A percentile compares a stretch with the other conserved stretches of the same genome.
Evolutionary conservation across 2,888 invertebrate species (phyloP).

Genomic region (Lamellibrachia satsuma): DNA sequence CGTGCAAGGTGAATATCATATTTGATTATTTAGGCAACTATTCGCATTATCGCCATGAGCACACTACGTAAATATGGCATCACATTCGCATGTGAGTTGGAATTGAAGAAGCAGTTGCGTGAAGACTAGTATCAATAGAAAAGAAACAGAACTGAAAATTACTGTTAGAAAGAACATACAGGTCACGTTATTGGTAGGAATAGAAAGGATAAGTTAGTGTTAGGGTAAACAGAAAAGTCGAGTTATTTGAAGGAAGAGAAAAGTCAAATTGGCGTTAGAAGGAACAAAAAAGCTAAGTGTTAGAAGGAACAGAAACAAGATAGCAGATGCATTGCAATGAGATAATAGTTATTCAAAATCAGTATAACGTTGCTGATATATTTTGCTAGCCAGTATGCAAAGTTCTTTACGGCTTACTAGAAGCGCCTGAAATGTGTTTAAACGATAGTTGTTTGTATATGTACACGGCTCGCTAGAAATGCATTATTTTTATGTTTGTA

Average conservation of each 20-base stretch:
- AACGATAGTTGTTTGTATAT: no score
- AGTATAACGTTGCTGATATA: no score
- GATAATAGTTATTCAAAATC: no score
- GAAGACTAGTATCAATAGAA: neutral
- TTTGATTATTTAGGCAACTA: neutral
- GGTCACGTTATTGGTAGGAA: neutral
- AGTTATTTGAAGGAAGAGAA: no score
- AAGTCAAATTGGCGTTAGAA: neutral
- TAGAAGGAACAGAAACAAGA: neutral
- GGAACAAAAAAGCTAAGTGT: neutral
- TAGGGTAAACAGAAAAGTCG: neutral
- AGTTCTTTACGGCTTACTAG: neutral
- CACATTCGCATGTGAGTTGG: neutral
- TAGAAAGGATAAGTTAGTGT: neutral
- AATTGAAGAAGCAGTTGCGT: neutral
- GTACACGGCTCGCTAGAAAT: no score
- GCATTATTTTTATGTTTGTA: neutral
- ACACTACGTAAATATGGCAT: neutral
- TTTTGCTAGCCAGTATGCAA: no score
- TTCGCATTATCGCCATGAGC: neutral
- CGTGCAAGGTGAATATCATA: constrained; percentile 39
- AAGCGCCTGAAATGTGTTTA: neutral
- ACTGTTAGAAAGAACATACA: neutral
- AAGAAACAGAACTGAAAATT: neutral
- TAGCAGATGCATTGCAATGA: no score